Conservation (phyloP, 2,888 invertebrate species). For the Phorcus lineatus region DNA sequence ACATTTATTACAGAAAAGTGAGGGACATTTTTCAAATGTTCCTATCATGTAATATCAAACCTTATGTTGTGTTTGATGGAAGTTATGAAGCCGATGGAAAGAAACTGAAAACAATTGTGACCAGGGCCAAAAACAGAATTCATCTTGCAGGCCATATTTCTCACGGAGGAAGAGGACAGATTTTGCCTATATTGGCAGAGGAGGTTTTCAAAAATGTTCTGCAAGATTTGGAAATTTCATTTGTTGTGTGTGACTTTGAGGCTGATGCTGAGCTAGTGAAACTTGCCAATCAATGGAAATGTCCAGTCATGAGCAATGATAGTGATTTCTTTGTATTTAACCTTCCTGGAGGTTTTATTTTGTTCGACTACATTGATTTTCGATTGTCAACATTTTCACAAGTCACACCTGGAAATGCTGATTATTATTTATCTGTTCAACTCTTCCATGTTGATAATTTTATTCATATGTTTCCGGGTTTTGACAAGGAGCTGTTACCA, state of each 20-base stretch:
- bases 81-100: conserved; percentile 69
- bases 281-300: conserved; percentile 85
- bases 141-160: conserved; percentile 50
- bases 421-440: conserved; percentile 71
- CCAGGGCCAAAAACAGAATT: conserved; percentile 63
- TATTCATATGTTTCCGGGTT: conserved; percentile 81
- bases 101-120: conserved; percentile 68
- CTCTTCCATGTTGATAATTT: conserved; percentile 85
- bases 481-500: conserved; percentile 84
- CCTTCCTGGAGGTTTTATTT: conserved; percentile 84
- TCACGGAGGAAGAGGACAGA: conserved; percentile 73
- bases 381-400: conserved; percentile 30
- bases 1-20: conserved; percentile 43
- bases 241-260: conserved; percentile 88
- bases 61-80: conserved; percentile 74
- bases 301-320: conserved; percentile 93
- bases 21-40: conserved; percentile 29
- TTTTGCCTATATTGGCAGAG: conserved; percentile 86
- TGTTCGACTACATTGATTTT: conserved; percentile 78
- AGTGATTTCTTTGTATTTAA: conserved; percentile 95
- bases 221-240: conserved; percentile 81
- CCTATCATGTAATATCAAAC: conserved; percentile 58
- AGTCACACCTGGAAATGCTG: not conserved
- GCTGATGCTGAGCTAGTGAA: conserved; percentile 92
- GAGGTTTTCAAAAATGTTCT: conserved; percentile 86